phyloP scores from a whole-genome alignment of 2,113 vertebrate genomes.

The Tichodroma muraria region DNA sequence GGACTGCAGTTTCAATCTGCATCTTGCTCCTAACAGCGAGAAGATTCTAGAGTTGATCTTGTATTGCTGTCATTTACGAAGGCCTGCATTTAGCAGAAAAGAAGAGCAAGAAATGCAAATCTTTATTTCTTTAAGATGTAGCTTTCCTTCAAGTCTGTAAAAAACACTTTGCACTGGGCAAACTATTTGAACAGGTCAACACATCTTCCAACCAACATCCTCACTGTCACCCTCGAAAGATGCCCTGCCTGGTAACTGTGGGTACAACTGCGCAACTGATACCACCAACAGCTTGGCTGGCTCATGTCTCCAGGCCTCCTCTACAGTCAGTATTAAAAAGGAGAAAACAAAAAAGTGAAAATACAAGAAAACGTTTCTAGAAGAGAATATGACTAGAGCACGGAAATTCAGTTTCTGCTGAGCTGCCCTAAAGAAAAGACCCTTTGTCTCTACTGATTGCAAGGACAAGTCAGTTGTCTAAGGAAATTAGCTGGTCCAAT shows the following conservation, averaged over 20 bases:
- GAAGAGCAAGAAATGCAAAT: neutral
- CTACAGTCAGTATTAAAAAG: neutral
- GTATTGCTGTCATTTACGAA: neutral
- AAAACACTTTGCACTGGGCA: neutral
- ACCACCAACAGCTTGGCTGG: accelerated
- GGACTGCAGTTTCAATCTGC: neutral
- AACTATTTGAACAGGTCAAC: neutral
- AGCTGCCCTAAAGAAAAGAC: neutral
- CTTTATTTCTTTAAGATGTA: neutral
- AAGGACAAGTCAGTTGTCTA: neutral
- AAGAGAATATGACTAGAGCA: neutral
- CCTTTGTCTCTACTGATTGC: neutral
- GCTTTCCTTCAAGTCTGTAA: neutral
- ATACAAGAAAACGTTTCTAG: neutral
- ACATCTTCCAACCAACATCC: neutral
- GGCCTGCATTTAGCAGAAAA: neutral
- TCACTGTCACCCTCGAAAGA: neutral
- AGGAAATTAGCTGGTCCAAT: neutral
- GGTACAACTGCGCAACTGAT: neutral
- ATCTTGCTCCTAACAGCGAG: neutral
- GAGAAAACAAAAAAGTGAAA: too few relatives aligned
- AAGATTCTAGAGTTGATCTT: neutral
- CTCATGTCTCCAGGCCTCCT: neutral
- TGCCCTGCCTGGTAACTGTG: neutral
- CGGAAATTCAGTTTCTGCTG: neutral